Evolutionary conservation across 1,140 invertebrate species (phyloP).

Genomic region (Ctenoplectra terminalis): DNA sequence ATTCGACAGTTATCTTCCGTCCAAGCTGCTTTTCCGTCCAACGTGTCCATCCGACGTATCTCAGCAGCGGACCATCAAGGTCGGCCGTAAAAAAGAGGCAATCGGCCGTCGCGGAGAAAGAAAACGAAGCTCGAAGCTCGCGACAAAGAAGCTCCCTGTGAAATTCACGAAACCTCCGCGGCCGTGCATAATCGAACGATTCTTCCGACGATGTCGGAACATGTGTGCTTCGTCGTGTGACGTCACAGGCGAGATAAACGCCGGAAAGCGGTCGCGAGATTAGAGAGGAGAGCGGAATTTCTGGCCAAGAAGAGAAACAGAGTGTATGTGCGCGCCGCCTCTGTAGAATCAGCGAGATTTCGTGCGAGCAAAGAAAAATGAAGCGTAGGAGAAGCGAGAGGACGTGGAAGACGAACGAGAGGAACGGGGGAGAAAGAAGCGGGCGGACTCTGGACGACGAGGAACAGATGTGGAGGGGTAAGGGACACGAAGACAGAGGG

Average conservation of each 20-base stretch:
- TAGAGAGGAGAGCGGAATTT: conserved; percentile 46
- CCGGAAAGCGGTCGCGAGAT: conserved; percentile 52
- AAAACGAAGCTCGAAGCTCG: background rate
- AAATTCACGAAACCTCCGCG: conserved; percentile 42
- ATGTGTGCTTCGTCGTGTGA: conserved; percentile 53
- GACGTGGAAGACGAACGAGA: background rate
- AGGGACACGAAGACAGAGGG: no score
- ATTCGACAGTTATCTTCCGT: background rate
- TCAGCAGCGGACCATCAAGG: background rate
- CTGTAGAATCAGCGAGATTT: conserved; percentile 54
- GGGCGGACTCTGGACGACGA: background rate
- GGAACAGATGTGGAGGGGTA: conserved; percentile 20
- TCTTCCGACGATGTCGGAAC: conserved; percentile 56
- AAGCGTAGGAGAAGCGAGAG: conserved; percentile 35
- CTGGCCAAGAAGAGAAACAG: background rate
- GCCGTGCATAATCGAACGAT: conserved; percentile 62
- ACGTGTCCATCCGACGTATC: background rate
- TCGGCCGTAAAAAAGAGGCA: conserved; percentile 30
- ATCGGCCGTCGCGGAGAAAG: background rate
- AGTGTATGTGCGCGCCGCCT: background rate
- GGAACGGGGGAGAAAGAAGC: background rate
- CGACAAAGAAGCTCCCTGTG: conserved; percentile 60
- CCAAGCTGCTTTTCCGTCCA: conserved; percentile 6
- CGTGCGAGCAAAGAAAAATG: conserved; percentile 41
- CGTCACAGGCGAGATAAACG: conserved; percentile 65